Conservation (phyloP, 1,140 invertebrate genomes). For the Chrysoperla carnea region DNA sequence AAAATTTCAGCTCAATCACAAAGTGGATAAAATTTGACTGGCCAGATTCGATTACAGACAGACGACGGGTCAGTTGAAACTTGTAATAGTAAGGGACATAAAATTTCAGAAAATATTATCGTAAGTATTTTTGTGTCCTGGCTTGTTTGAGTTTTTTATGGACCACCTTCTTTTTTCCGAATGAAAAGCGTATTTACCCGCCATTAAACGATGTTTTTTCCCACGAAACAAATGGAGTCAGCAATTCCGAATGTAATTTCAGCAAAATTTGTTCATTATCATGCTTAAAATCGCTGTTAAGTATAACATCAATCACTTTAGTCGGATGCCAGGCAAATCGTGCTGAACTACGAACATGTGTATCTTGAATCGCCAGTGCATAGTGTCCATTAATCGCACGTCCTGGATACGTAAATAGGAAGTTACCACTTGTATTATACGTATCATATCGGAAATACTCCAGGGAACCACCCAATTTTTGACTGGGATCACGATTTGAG, state of each 20-base stretch:
- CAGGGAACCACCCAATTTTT: slow-evolving; percentile 38
- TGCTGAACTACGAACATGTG: slow-evolving; percentile 12
- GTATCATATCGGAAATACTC: slow-evolving; percentile 25
- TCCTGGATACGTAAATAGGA: slow-evolving; percentile 53
- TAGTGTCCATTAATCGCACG: slow-evolving; percentile 43
- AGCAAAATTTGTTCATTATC: slow-evolving; percentile 21
- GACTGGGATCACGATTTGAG: slow-evolving; percentile 57
- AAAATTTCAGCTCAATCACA: too few species aligned
- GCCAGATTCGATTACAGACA: too few species aligned
- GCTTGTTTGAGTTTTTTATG: too few species aligned
- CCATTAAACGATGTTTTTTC: slow-evolving; percentile 41
- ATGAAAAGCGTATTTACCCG: slow-evolving; percentile 24
- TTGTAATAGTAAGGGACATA: too few species aligned
- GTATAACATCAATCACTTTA: slow-evolving; percentile 27
- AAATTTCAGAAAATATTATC: too few species aligned
- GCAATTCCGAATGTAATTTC: slow-evolving; percentile 30
- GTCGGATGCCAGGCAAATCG: slow-evolving; percentile 35
- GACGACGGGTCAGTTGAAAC: too few species aligned
- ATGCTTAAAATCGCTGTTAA: slow-evolving; percentile 29
- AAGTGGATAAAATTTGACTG: too few species aligned
- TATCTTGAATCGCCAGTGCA: slow-evolving; percentile 22
- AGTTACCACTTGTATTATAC: slow-evolving; percentile 37
- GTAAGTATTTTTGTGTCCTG: too few species aligned
- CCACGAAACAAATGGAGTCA: slow-evolving; percentile 59
- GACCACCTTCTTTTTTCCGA: too few species aligned